Evolutionary conservation across 2,113 vertebrate species (phyloP), one percentile per base, ranked within the genome.

Genomic region (Aegypius monachus): DNA sequence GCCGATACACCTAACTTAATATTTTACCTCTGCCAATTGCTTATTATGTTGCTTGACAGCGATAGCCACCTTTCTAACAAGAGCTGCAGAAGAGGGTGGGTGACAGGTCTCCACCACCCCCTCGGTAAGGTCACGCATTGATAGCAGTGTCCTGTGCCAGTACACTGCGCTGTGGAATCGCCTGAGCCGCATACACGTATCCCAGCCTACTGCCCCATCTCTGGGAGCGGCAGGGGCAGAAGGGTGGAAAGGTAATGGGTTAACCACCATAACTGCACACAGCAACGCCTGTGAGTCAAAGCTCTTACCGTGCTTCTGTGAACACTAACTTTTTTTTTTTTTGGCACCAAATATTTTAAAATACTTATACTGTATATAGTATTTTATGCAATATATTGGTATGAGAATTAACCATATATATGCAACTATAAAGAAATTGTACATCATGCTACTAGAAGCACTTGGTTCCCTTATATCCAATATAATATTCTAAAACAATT

Each of bases 91-190:
- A 58, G 29, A 40, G 36, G 36, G 8, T 5, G 36, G 32, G 42
- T 56, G 71, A 52, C 42, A 45, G 23, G 27, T 43, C n/a, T 48
- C 47, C 32, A 7, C n/a, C 13, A 11, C 19, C 36, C 32, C 42
- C 56, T 56, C 62, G 11, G 3, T 13, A 26, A 48, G 34, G 77
- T 21, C 31, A 10, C 55, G 10, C 7, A 6, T 0, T 4, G 42
- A 36, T 19, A n/a, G 40, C 48, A 63, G 45, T 2, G 16, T 16
- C 59, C 32, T 27, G 48, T 42, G 26, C 48, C 56, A 32, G n/a
- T 1, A 15, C 38, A 9, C 16, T 7, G 32, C 10, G 52, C 52
- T 43, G 13, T 2, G 29, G 42, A n/a, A n/a, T 5, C 2, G 0
- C 40, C 71, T 12, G 25, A n/a, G n/a, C 34, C 1, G 1, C n/a